These are phyloP conservation scores for Oryctolagus cuniculus DNA, from an alignment of 2,113 vertebrate species.

Conservation along the genomic window DNA sequence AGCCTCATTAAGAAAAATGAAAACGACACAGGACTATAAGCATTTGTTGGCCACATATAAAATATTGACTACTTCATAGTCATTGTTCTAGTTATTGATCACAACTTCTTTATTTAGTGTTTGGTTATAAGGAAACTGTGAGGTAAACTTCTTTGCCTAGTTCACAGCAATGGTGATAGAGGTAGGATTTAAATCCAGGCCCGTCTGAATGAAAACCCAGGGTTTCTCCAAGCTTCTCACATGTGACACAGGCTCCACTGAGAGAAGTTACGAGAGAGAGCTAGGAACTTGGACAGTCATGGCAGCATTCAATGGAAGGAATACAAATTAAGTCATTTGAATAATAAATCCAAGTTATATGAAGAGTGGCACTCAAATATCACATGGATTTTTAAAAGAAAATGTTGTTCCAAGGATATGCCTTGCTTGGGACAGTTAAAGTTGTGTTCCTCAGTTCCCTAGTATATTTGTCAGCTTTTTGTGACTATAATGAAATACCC, in stretches of 20 bases:
- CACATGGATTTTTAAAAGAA: slow-evolving; percentile 3
- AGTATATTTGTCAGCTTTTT: too few species aligned
- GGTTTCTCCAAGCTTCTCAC: neutral
- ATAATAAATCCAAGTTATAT: neutral
- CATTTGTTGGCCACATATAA: neutral
- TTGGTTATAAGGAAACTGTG: neutral
- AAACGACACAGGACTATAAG: neutral
- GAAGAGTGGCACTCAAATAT: neutral
- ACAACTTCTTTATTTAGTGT: neutral
- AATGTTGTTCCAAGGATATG: neutral
- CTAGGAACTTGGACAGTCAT: neutral
- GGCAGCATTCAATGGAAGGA: neutral
- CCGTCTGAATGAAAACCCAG: neutral
- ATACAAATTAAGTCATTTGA: neutral
- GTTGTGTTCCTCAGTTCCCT: neutral
- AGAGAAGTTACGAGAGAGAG: neutral
- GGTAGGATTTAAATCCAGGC: neutral
- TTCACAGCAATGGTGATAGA: neutral
- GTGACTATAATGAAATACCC: too few species aligned
- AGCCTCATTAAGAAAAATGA: neutral
- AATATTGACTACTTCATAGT: neutral
- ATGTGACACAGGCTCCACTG: neutral
- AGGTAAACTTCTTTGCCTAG: neutral
- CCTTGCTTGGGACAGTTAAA: neutral
- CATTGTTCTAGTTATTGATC: neutral